These are phyloP conservation scores for Poecilia latipinna DNA, from an alignment of 2,113 vertebrate genomes.

Conservation along the genomic window DNA sequence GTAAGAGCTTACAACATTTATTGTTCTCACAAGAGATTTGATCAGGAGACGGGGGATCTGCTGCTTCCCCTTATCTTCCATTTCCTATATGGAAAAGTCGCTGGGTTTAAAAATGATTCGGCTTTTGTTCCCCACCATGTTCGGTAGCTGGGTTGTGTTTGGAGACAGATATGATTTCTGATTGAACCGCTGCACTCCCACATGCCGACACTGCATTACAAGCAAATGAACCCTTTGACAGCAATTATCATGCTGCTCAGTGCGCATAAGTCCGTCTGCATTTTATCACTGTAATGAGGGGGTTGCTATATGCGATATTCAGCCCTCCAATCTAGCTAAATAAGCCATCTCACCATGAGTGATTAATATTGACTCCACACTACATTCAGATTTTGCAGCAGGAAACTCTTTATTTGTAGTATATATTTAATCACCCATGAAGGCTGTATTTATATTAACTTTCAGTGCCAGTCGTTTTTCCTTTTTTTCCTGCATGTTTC, in stretches of 20 bases:
- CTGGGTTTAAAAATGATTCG: neutral
- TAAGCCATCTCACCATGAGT: constrained; percentile 23
- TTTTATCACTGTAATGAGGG: constrained; percentile 36
- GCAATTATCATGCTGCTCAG: constrained; percentile 7
- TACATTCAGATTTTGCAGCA: constrained; percentile 17
- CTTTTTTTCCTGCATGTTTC: neutral
- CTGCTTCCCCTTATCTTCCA: constrained; percentile 1
- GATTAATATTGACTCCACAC: constrained; percentile 40
- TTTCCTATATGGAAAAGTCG: neutral
- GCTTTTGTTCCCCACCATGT: neutral
- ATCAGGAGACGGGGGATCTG: constrained; percentile 14
- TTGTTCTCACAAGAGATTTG: constrained; percentile 6
- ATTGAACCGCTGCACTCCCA: neutral
- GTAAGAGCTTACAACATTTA: neutral
- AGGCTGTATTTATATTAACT: neutral
- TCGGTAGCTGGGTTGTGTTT: neutral
- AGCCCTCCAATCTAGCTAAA: constrained; percentile 48
- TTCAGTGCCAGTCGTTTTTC: neutral
- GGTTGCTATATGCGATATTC: constrained; percentile 26
- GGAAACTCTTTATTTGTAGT: constrained; percentile 9
- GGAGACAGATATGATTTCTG: neutral
- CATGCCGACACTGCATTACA: neutral
- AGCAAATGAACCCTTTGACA: constrained; percentile 31
- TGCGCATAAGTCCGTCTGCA: constrained; percentile 1
- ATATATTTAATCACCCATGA: constrained; percentile 26